These are phyloP conservation scores for Equus przewalskii DNA, from an alignment of 2,113 vertebrate species.

Conservation along the genomic window DNA sequence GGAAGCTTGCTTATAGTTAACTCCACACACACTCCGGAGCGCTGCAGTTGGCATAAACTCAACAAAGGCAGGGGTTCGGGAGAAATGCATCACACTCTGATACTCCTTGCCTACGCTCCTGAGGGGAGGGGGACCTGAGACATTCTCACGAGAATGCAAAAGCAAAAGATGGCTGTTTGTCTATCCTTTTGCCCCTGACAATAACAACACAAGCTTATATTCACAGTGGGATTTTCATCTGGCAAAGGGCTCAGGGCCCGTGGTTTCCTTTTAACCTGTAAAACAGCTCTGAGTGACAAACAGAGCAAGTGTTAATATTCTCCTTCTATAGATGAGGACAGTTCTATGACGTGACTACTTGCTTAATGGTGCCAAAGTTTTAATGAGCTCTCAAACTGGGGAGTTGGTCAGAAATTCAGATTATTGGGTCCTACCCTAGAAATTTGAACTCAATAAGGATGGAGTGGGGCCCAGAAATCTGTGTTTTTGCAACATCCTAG, in stretches of 20 bases:
- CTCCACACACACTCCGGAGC: conserved; percentile 38
- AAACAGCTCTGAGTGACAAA: background rate
- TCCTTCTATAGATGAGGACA: background rate
- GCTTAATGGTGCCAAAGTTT: background rate
- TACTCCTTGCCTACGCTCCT: background rate
- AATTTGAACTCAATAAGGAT: background rate
- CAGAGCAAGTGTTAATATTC: background rate
- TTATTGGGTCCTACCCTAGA: background rate
- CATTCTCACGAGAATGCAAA: background rate
- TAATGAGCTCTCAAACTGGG: conserved; percentile 33
- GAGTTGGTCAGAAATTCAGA: conserved; percentile 23
- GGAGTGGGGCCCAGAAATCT: background rate
- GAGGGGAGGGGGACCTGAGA: background rate
- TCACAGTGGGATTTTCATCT: background rate
- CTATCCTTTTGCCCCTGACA: background rate
- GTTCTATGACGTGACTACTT: background rate
- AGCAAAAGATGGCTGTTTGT: background rate
- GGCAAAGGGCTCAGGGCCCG: background rate
- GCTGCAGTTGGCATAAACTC: background rate
- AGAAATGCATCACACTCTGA: background rate
- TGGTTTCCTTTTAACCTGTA: background rate
- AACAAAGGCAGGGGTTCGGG: background rate
- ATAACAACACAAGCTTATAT: background rate
- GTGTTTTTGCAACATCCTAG: background rate
- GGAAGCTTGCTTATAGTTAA: conserved; percentile 5